Evolutionary conservation across 2,113 vertebrate genomes (phyloP).

Genomic region (Daphoenositta chrysoptera): DNA sequence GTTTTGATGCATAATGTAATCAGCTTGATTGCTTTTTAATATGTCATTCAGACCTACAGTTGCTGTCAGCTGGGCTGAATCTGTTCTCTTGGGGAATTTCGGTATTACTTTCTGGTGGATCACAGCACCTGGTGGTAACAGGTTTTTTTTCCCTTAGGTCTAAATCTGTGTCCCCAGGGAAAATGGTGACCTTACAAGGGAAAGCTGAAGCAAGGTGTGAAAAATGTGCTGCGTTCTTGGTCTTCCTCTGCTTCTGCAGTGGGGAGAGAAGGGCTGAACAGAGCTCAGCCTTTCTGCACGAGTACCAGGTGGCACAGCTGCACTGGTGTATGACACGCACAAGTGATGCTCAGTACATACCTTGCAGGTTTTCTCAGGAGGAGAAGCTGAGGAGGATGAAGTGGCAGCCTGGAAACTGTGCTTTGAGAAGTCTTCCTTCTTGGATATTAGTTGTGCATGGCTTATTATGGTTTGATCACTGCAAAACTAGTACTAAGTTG

Average conservation of each 20-base stretch:
- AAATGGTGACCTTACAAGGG: not conserved
- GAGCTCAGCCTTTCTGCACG: not conserved
- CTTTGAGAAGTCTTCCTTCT: not conserved
- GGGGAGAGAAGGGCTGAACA: not conserved
- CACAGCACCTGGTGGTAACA: not conserved
- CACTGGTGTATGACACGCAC: accelerated
- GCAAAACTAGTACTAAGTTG: not conserved
- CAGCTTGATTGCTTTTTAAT: constrained; percentile 63
- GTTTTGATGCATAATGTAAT: constrained; percentile 61
- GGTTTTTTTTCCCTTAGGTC: not conserved
- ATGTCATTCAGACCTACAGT: constrained; percentile 25
- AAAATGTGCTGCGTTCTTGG: not conserved
- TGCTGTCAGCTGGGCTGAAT: constrained; percentile 21
- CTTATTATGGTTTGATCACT: not conserved
- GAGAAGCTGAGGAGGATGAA: not conserved
- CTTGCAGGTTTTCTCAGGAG: not conserved
- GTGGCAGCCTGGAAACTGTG: not conserved
- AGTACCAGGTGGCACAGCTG: not conserved
- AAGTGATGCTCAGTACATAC: not conserved
- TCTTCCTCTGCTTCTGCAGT: not conserved
- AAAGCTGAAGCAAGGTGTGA: not conserved
- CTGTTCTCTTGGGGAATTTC: constrained; percentile 5
- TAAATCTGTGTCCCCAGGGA: not conserved
- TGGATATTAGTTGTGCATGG: not conserved
- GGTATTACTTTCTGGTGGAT: not conserved